A percentile compares a stretch with the other conserved stretches of the same genome.
Conservation (phyloP, 2,113 vertebrate species). For the Sclerurus mexicanus region DNA sequence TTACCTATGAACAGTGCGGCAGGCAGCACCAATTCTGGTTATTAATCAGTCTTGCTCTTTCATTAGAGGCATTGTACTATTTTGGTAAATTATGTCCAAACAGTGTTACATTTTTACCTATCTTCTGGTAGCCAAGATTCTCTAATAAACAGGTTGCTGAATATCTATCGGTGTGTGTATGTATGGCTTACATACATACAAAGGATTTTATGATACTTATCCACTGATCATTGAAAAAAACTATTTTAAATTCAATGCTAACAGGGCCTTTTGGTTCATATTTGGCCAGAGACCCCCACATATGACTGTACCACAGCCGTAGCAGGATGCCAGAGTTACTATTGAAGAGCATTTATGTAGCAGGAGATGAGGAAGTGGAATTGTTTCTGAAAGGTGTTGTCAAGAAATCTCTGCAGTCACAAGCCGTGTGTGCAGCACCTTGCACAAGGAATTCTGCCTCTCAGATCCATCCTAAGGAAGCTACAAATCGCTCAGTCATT, state of each 20-base stretch:
- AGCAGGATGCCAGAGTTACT: not conserved
- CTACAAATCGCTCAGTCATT: not conserved
- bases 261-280: not conserved
- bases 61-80: not conserved
- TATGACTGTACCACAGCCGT: not conserved
- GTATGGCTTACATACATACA: not conserved
- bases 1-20: not conserved
- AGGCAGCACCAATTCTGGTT: not conserved
- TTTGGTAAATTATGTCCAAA: not conserved
- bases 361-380: not conserved
- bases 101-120: not conserved
- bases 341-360: not conserved
- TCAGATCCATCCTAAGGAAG: not conserved
- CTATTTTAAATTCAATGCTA: not conserved
- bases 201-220: not conserved
- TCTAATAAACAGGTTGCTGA: not conserved
- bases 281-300: not conserved
- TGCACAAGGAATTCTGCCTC: not conserved
- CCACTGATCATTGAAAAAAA: not conserved
- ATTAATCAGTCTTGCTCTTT: not conserved
- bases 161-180: not conserved
- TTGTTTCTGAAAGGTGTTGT: not conserved
- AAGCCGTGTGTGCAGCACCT: not conserved
- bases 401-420: not conserved
- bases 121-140: not conserved